Conservation (phyloP, 2,113 vertebrate species). For the Xiphophorus hellerii region DNA sequence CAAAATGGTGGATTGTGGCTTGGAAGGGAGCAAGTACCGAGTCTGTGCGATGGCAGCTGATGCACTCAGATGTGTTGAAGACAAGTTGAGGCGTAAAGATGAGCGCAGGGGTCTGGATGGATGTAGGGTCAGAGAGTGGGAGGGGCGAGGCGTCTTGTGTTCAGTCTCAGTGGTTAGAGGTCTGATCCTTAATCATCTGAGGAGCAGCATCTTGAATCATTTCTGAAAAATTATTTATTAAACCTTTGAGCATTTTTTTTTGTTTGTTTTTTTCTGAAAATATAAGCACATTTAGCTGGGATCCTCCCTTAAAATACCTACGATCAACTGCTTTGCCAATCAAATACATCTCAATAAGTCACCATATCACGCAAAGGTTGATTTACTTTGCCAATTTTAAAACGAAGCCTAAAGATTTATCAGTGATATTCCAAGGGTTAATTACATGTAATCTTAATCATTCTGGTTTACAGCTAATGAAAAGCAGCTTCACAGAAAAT, state of each 20-base stretch:
- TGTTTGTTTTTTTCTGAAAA: not conserved
- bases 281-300: not conserved
- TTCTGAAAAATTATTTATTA: too few species aligned
- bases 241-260: not conserved
- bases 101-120: slow-evolving; percentile 50
- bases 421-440: not conserved
- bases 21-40: slow-evolving; percentile 6
- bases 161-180: not conserved
- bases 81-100: slow-evolving; percentile 19
- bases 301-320: not conserved
- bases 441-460: not conserved
- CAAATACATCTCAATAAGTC: not conserved
- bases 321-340: not conserved
- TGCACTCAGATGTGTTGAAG: slow-evolving; percentile 26
- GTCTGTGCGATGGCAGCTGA: slow-evolving; percentile 30
- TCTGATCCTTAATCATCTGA: not conserved
- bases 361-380: not conserved
- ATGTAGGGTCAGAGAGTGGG: slow-evolving; percentile 21
- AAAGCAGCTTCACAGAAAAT: not conserved
- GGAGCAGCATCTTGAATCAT: not conserved
- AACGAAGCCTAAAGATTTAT: too few species aligned
- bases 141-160: slow-evolving; percentile 19
- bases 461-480: not conserved
- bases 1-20: slow-evolving; percentile 76
- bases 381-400: too few species aligned